Conservation (phyloP, 1,140 invertebrate genomes). For the Wiebesia pumilae region DNA sequence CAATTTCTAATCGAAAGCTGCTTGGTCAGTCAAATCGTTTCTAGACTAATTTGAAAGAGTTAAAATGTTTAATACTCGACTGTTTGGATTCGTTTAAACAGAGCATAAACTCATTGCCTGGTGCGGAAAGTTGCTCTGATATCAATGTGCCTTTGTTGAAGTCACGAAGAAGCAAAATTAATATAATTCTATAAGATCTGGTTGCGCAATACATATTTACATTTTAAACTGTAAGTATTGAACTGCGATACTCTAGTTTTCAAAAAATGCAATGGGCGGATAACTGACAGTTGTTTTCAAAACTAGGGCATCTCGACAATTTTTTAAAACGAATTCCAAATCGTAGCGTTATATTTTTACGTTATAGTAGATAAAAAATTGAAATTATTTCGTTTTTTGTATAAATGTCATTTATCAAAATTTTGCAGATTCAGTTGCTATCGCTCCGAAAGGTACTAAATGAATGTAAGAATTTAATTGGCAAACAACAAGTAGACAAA, state of each 20-base stretch:
- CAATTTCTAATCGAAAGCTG: not conserved
- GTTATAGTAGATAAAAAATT: no score
- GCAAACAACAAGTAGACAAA: not conserved
- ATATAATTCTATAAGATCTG: not conserved
- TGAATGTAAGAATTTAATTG: not conserved
- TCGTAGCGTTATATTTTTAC: no score
- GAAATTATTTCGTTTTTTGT: no score
- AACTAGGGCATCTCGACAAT: not conserved
- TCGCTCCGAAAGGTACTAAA: not conserved
- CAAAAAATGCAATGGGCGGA: not conserved
- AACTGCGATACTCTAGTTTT: not conserved
- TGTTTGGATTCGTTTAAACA: slow-evolving; percentile 36
- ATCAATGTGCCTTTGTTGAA: not conserved
- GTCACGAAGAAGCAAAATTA: not conserved
- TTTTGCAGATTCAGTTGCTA: not conserved
- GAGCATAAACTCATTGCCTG: slow-evolving; percentile 8
- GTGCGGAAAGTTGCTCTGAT: not conserved
- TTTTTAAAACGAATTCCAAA: not conserved
- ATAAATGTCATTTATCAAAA: not conserved
- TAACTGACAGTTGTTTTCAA: not conserved
- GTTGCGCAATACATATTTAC: not conserved
- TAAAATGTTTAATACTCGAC: slow-evolving; percentile 14
- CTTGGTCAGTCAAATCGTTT: slow-evolving; percentile 19
- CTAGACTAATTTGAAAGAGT: slow-evolving; percentile 4
- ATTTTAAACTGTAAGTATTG: no score